Base-by-base conservation (phyloP, 1,140 invertebrate genomes). In the Hydropsyche tenuis region DNA sequence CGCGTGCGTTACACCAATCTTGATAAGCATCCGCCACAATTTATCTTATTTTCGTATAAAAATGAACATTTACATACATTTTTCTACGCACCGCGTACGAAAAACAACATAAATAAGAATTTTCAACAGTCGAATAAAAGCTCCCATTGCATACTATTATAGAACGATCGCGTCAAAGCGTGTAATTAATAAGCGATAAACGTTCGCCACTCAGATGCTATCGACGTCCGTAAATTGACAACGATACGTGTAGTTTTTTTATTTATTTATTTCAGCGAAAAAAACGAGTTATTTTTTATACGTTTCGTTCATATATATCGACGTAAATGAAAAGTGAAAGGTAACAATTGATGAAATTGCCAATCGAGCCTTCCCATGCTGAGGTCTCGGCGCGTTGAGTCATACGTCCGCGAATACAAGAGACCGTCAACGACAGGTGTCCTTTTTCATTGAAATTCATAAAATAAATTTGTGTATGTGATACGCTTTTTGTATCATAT, bases 281-380 rank as follows among this genome's bases (percentile, higher is more conserved):
- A 9, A 9, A 60, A 12, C 56, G 25, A 22, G 12, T 60, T 60
- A 2, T 60, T 25, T 60, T 60, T 22, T 60, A 25, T 14, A 14
- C 20, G 56, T 25, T 60, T 60, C 22, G 25, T 60, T 60, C 5
- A 60, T 25, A 60, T n/a, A n/a, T 14, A 14, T 53, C 16, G 56
- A 60, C 22, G 20, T 27, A 60, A 60, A 60, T 60, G 56, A 60
- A 60, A 60, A 60, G 56, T 60, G 56, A 60, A 60, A 60, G 56
- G 20, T 27, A 60, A 60, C 56, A 60, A 60, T 60, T 60, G 56
- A 60, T 23, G 22, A 27, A 60, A 60, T 60, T 60, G 23, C 23
- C 56, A 20, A 14, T 60, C 20, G 30, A 53, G 20, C 48, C 48
- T 53, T 53, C 48, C 48, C 48, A 18, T 53, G 18, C 20, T 20